phyloP scores from a whole-genome alignment of 1,140 invertebrate genomes.

The Spodoptera litura region DNA sequence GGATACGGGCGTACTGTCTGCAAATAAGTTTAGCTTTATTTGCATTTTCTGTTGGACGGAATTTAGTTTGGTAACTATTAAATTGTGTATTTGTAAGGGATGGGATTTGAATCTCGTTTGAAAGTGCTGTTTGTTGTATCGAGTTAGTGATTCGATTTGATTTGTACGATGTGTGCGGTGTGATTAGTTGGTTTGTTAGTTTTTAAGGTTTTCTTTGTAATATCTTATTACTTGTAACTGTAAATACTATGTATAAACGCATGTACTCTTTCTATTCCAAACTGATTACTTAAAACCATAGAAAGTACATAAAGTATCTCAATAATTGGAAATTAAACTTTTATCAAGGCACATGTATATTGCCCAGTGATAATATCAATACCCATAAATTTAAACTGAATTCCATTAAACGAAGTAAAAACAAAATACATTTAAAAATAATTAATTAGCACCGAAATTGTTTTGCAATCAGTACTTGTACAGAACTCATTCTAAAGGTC shows the following conservation, averaged over 20 bases:
- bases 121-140: conserved; percentile 10
- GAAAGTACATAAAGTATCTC: no score
- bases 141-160: conserved; percentile 26
- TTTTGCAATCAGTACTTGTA: conserved; percentile 63
- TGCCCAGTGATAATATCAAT: no score
- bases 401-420: no score
- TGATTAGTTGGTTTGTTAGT: background rate
- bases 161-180: background rate
- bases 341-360: no score
- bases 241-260: no score
- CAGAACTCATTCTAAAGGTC: conserved; percentile 80
- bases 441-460: conserved; percentile 3
- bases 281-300: no score
- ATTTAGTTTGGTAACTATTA: conserved; percentile 18
- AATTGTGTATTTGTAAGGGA: conserved; percentile 14
- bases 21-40: conserved; percentile 48
- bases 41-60: conserved; percentile 30
- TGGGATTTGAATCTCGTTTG: conserved; percentile 13
- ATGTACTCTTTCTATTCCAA: no score
- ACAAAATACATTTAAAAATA: background rate
- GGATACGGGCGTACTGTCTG: conserved; percentile 56
- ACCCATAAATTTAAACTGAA: no score
- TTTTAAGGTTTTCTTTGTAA: no score
- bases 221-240: no score
- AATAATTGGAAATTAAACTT: no score